Percentiles rank a stretch among this genome's conserved stretches.
Evolutionary conservation across 2,888 invertebrate species (phyloP).

Genomic region (Clitarchus hookeri): DNA sequence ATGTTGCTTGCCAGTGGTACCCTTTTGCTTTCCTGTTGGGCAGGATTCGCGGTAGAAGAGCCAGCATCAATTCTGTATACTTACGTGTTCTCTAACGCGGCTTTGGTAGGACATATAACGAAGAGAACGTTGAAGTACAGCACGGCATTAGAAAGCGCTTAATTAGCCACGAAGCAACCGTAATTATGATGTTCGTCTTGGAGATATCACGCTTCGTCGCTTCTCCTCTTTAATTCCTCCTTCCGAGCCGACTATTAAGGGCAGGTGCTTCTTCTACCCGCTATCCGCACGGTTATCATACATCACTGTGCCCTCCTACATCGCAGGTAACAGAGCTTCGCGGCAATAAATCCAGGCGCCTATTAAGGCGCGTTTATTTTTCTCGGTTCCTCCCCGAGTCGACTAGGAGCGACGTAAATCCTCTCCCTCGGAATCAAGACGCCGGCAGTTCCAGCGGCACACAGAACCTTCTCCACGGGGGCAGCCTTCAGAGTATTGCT

Average conservation of each 20-base stretch:
- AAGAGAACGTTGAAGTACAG: no score
- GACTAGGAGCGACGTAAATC: not conserved
- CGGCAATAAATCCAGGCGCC: not conserved
- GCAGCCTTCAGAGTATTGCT: not conserved
- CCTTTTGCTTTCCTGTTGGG: no score
- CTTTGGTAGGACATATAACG: no score
- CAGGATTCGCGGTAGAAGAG: no score
- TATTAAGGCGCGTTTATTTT: constrained; percentile 14
- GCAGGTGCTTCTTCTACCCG: not conserved
- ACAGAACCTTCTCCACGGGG: not conserved
- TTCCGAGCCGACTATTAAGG: not conserved
- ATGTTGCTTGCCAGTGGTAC: no score
- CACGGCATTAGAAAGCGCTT: no score
- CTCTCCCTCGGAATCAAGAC: not conserved
- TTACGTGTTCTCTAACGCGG: no score
- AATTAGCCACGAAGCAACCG: no score
- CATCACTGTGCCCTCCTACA: not conserved
- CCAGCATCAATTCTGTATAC: no score
- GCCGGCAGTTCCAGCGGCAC: not conserved
- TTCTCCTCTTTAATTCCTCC: not conserved
- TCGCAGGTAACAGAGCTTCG: not conserved
- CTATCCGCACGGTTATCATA: not conserved
- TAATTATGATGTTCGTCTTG: not conserved
- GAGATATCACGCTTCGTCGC: not conserved
- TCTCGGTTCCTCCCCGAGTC: not conserved